Evolutionary conservation across 2,888 invertebrate species (phyloP).

Genomic region (Drosophila rubida): DNA sequence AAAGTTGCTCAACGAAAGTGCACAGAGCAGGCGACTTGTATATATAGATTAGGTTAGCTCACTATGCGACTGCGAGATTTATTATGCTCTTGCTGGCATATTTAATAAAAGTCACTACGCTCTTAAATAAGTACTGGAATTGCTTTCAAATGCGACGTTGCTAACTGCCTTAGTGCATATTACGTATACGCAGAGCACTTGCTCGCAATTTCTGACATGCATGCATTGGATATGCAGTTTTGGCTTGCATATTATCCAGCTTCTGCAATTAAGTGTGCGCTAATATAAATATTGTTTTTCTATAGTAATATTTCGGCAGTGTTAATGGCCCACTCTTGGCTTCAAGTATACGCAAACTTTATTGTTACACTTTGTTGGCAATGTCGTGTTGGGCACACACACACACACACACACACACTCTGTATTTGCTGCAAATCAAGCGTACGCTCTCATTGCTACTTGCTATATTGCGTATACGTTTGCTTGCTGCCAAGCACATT

Average conservation of each 20-base stretch:
- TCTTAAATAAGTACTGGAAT: neutral
- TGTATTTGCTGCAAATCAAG: neutral
- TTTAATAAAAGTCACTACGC: neutral
- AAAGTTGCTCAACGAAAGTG: neutral
- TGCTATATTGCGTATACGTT: neutral
- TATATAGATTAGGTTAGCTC: neutral
- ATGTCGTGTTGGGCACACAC: too few species aligned
- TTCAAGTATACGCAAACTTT: too few species aligned
- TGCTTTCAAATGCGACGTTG: neutral
- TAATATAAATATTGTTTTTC: too few species aligned
- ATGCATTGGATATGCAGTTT: too few species aligned
- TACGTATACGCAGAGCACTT: too few species aligned
- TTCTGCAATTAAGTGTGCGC: too few species aligned
- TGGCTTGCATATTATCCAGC: too few species aligned
- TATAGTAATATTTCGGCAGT: too few species aligned
- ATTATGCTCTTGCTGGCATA: neutral
- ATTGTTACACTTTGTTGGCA: too few species aligned
- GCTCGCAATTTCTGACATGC: too few species aligned
- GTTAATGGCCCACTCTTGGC: too few species aligned
- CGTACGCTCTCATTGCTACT: neutral
- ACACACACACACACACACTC: neutral
- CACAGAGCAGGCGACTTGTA: neutral
- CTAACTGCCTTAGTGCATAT: too few species aligned
- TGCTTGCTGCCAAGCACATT: neutral
- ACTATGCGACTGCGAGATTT: neutral